Evolutionary conservation across 1,140 invertebrate species (phyloP).

Genomic region (Bombus balteatus): DNA sequence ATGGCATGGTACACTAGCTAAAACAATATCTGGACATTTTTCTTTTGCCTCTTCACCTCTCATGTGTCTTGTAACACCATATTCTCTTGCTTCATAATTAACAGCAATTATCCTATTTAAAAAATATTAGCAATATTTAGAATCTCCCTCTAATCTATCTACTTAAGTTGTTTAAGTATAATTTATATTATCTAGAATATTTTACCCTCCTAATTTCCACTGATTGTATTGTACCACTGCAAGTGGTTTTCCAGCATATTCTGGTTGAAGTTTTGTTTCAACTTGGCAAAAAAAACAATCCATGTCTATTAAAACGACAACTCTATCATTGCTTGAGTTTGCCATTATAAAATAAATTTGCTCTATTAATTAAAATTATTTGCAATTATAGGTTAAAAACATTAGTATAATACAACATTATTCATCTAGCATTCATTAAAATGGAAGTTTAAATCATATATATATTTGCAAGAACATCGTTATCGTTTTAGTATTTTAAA

Average conservation of each 20-base stretch:
- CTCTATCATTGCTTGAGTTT: constrained; percentile 81
- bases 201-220: constrained; percentile 95
- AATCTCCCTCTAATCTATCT: not conserved
- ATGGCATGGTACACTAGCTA: constrained; percentile 92
- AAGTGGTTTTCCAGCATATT: constrained; percentile 92
- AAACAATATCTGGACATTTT: constrained; percentile 92
- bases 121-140: constrained; percentile 25
- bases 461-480: not conserved
- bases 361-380: not conserved
- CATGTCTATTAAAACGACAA: constrained; percentile 97
- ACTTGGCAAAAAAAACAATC: constrained; percentile 99
- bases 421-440: not conserved
- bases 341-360: constrained; percentile 62
- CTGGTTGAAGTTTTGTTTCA: constrained; percentile 93
- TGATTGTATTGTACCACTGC: constrained; percentile 98
- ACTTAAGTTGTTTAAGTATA: not conserved
- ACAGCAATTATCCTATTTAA: constrained; percentile 95
- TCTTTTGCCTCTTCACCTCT: constrained; percentile 95
- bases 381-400: not conserved
- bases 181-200: constrained; percentile 16
- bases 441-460: not conserved
- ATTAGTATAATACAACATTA: not conserved
- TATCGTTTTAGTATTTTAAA: not conserved
- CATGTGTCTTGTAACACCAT: constrained; percentile 95
- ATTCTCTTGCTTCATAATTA: constrained; percentile 96